phyloP scores from a whole-genome alignment of 2,113 vertebrate species.

The Syngnathus floridae region DNA sequence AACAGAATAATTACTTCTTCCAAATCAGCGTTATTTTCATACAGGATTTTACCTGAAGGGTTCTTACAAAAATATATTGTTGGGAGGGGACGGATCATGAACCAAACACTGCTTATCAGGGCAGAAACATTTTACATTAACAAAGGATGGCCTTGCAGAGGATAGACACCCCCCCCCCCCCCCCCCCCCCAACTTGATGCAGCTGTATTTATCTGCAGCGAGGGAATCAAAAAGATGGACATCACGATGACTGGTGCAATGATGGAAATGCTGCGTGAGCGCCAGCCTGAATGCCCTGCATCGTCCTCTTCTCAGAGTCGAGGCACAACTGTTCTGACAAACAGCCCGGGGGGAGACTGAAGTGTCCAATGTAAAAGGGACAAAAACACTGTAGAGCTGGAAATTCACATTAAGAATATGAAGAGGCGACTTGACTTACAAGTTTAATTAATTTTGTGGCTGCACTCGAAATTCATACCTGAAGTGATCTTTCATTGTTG shows the following conservation, averaged over 20 bases:
- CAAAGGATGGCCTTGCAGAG: background rate
- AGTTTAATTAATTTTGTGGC: no score
- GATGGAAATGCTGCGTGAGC: slow-evolving; percentile 19
- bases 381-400: slow-evolving; percentile 8
- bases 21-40: background rate
- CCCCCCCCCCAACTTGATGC: background rate
- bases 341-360: slow-evolving; percentile 19
- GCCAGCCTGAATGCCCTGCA: slow-evolving; percentile 3
- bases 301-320: slow-evolving; percentile 19
- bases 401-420: background rate
- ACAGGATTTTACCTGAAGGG: background rate
- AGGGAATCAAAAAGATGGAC: background rate
- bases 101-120: background rate
- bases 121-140: background rate
- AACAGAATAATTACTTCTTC: background rate
- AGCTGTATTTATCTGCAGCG: slow-evolving; percentile 3
- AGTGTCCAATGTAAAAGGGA: slow-evolving; percentile 1
- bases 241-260: slow-evolving; percentile 8
- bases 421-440: no score
- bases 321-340: slow-evolving; percentile 46
- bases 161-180: background rate
- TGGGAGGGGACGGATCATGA: background rate
- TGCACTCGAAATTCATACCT: no score
- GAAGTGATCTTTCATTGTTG: no score
- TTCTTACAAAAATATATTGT: background rate